Evolutionary conservation across 2,797 vertebrate genomes (phyloP).

Genomic region (Alexandromys oeconomus): DNA sequence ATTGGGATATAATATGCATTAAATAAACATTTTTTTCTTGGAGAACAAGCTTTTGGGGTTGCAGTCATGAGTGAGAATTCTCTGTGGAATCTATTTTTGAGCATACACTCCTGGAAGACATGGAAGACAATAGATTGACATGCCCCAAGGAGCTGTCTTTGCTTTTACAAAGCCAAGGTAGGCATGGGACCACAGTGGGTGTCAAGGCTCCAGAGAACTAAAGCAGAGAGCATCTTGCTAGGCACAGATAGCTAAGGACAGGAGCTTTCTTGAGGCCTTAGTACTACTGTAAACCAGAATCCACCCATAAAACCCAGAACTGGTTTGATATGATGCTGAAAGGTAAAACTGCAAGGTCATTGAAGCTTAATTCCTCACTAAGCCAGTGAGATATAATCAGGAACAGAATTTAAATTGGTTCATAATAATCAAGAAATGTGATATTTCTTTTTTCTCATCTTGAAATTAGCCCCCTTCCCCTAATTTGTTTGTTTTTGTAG

Average conservation of each 20-base stretch:
- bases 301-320: background rate
- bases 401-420: background rate
- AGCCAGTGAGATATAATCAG: background rate
- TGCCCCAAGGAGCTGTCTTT: background rate
- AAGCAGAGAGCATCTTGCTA: background rate
- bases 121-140: background rate
- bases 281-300: background rate
- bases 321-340: background rate
- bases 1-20: background rate
- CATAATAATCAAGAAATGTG: background rate
- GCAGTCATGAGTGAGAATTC: background rate
- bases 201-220: background rate
- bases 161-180: background rate
- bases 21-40: background rate
- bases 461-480: background rate
- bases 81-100: background rate
- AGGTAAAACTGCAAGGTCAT: background rate
- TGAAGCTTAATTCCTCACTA: background rate
- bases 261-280: background rate
- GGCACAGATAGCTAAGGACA: background rate
- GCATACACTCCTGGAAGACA: background rate
- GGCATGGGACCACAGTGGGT: fast-evolving
- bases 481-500: background rate
- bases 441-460: background rate
- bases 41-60: background rate